These are phyloP conservation scores for Allophyes oxyacanthae DNA, from an alignment of 2,888 invertebrate genomes.

Conservation along the genomic window DNA sequence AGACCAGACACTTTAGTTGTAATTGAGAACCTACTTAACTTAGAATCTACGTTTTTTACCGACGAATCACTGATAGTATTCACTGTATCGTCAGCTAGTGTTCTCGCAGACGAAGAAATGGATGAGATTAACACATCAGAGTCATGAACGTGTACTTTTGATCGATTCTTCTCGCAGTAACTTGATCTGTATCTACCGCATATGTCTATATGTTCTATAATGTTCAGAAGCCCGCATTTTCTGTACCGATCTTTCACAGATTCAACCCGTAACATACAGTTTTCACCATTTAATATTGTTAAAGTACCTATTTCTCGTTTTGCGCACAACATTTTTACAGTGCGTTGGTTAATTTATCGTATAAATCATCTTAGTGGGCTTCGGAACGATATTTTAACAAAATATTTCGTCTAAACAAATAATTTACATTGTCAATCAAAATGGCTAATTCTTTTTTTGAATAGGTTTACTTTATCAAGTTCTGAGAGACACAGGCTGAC, in stretches of 20 bases:
- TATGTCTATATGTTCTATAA: slow-evolving; percentile 47
- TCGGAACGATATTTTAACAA: not conserved
- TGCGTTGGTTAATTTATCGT: not conserved
- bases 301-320: slow-evolving; percentile 16
- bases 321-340: slow-evolving; percentile 13
- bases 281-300: slow-evolving; percentile 10
- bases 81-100: not conserved
- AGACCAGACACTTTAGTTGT: slow-evolving; percentile 34
- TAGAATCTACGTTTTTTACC: slow-evolving; percentile 22
- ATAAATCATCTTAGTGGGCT: not conserved
- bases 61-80: slow-evolving; percentile 5
- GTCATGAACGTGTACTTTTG: slow-evolving; percentile 9
- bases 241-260: slow-evolving; percentile 34
- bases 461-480: not conserved
- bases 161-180: slow-evolving; percentile 9
- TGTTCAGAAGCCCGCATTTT: slow-evolving; percentile 36
- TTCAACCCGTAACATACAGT: slow-evolving; percentile 6
- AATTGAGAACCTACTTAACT: slow-evolving; percentile 36
- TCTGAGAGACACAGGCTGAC: not conserved
- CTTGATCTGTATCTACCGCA: slow-evolving; percentile 9
- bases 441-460: not conserved
- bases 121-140: slow-evolving; percentile 4
- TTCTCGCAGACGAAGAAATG: slow-evolving; percentile 16
- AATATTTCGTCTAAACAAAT: slow-evolving; percentile 3
- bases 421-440: slow-evolving; percentile 24